A percentile compares a stretch with the other conserved stretches of the same genome.
These are phyloP conservation scores for Isichthys henryi DNA, from an alignment of 2,113 vertebrate genomes.

Conservation along the genomic window DNA sequence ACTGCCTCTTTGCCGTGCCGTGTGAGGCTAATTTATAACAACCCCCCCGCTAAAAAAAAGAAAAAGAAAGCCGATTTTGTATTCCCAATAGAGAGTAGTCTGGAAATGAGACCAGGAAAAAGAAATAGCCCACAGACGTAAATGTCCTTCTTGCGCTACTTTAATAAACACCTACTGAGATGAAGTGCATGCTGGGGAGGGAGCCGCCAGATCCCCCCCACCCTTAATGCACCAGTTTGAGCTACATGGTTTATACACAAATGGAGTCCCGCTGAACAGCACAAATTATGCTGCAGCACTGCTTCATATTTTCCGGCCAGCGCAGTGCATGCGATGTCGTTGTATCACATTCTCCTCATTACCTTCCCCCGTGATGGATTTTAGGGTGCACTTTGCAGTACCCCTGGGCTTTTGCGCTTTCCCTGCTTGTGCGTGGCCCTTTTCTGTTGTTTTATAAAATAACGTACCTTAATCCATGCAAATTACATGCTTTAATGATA, in stretches of 20 bases:
- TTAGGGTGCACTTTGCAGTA: neutral
- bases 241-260: neutral
- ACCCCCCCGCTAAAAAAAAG: neutral
- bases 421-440: neutral
- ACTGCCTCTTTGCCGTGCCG: neutral
- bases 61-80: neutral
- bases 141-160: neutral
- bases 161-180: conserved; percentile 10
- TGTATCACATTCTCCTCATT: neutral
- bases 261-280: neutral
- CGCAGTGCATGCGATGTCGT: neutral
- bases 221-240: neutral
- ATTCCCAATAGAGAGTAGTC: neutral
- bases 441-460: neutral
- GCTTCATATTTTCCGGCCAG: neutral
- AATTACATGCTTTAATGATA: neutral
- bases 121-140: neutral
- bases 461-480: neutral
- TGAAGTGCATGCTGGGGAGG: neutral
- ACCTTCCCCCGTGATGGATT: neutral
- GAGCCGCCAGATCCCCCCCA: neutral
- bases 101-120: neutral
- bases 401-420: neutral
- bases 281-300: neutral
- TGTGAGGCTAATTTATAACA: neutral